Base-by-base conservation (phyloP, 2,113 vertebrate genomes). In the Platichthys stellatus region DNA sequence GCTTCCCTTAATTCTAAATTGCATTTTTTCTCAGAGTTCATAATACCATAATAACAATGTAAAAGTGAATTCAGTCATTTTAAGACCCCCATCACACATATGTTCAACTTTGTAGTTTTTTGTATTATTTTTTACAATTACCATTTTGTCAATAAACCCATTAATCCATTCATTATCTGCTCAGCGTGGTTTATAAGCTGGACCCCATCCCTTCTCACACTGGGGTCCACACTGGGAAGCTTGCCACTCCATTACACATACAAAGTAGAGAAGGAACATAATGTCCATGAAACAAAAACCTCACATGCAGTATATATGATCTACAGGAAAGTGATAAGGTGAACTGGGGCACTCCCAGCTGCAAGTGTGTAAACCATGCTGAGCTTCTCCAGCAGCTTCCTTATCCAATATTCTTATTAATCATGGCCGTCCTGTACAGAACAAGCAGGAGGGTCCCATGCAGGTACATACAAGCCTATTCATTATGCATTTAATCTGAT, bases 401-500 rank as follows among this genome's bases (percentile, higher is more conserved):
- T 57, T 58, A n/a, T 58, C 59, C n/a, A 53, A 53, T 67, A 73
- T 67, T 72, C 49, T 69, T 60, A 58, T 18, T 28, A 63, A 72
- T 76, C 63, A 78, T 65, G 64, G 63, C n/a, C 63, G 45, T 63
- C 47, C 35, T 78, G 23, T 51, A 72, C 78, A 77, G 74, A 88
- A 71, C 18, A 26, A 80, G 82, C 69, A 56, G 47, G 64, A 70
- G 23, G 60, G 63, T 77, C 51, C 57, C 63, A 58, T 87, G 80
- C 89, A 89, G 90, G 91, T 82, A 86, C 78, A 77, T 72, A 84
- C 85, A 91, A 17, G 87, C 76, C 73, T 80, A 74, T 91, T 92
- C 85, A 88, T 86, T 81, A 88, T 72, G 74, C 70, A 81, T 89
- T 88, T 92, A 80, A 88, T 90, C 88, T 90, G 75, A 84, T 92